These are phyloP conservation scores for Drosophila koepferae DNA, from an alignment of 2,888 invertebrate genomes.

Conservation along the genomic window DNA sequence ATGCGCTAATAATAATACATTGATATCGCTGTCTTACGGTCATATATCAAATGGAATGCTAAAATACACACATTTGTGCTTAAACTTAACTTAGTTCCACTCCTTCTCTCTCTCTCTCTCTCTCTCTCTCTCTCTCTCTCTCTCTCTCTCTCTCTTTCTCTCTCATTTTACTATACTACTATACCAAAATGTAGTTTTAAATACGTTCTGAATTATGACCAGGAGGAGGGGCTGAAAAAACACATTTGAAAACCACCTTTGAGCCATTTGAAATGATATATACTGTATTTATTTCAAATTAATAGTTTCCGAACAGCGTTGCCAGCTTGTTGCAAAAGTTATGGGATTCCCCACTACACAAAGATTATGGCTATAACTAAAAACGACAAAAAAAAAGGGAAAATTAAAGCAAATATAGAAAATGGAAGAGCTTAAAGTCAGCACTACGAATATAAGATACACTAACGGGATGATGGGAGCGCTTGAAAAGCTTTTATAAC, in stretches of 20 bases:
- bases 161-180: background rate
- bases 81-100: background rate
- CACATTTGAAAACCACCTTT: constrained; percentile 16
- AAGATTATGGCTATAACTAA: constrained; percentile 17
- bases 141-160: background rate
- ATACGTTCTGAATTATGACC: constrained; percentile 26
- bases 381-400: constrained; percentile 1
- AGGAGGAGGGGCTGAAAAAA: background rate
- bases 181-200: constrained; percentile 3
- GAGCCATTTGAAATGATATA: constrained; percentile 26
- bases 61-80: background rate
- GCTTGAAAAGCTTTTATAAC: too few relatives aligned
- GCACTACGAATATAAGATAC: background rate
- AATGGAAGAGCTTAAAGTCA: fast-evolving
- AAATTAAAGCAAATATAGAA: background rate
- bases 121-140: background rate
- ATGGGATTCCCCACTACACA: constrained; percentile 15
- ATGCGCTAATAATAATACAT: constrained; percentile 27
- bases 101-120: background rate
- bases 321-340: constrained; percentile 43
- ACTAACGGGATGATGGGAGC: background rate
- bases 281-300: constrained; percentile 57
- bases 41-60: background rate
- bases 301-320: constrained; percentile 33
- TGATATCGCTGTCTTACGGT: background rate